Conservation (phyloP, 2,113 vertebrate species). For the Eptesicus fuscus region DNA sequence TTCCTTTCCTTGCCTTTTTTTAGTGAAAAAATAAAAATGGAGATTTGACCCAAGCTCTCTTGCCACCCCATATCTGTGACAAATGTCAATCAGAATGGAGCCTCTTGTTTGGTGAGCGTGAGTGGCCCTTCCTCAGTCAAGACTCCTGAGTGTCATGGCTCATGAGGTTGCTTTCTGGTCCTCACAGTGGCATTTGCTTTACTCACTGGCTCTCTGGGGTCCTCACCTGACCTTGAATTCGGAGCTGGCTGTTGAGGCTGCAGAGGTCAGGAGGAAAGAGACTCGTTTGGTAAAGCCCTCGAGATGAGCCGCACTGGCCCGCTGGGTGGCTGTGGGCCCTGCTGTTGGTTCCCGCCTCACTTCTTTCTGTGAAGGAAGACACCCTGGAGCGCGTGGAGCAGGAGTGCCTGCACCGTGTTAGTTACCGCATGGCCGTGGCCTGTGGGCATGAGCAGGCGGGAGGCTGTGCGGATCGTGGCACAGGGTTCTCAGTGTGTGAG, state of each 20-base stretch:
- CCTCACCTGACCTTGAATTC: background rate
- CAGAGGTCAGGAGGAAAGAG: background rate
- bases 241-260: fast-evolving
- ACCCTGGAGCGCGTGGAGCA: background rate
- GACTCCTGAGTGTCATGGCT: background rate
- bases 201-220: background rate
- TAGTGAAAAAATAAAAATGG: too few species aligned
- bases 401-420: too few species aligned
- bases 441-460: background rate
- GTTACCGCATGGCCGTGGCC: background rate
- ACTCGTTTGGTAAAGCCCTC: background rate
- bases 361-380: background rate
- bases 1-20: background rate
- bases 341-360: too few species aligned
- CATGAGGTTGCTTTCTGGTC: background rate
- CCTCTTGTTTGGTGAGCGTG: background rate
- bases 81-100: background rate
- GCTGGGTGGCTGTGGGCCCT: background rate
- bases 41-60: background rate
- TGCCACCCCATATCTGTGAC: background rate
- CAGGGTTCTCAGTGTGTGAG: fast-evolving
- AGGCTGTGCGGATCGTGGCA: background rate
- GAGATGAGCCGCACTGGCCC: background rate
- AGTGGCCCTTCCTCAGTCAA: background rate
- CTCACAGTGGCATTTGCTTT: background rate